Conservation (phyloP, 2,113 vertebrate species). For the Ginglymostoma cirratum region DNA sequence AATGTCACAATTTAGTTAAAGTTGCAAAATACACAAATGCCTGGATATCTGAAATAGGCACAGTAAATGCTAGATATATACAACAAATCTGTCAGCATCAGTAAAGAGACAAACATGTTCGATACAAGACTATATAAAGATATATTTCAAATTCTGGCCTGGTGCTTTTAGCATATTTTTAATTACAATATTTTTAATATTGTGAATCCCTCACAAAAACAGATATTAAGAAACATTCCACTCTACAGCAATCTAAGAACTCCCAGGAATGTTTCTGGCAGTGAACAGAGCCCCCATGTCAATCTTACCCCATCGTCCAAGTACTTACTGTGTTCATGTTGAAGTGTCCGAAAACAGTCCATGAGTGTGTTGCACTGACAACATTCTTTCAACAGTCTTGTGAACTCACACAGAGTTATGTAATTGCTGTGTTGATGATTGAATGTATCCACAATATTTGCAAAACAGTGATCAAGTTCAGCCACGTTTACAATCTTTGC, state of each 20-base stretch:
- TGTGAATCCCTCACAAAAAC: background rate
- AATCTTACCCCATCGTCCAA: background rate
- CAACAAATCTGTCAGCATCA: background rate
- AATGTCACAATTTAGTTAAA: background rate
- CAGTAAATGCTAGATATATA: background rate
- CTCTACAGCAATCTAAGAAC: background rate
- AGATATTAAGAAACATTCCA: background rate
- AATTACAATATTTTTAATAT: background rate
- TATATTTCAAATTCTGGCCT: background rate
- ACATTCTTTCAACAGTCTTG: constrained; percentile 11
- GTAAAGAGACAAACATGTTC: too few relatives aligned
- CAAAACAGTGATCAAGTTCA: constrained; percentile 15
- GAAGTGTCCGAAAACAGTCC: background rate
- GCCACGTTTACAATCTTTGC: constrained; percentile 2
- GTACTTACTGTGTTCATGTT: background rate
- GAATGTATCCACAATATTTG: constrained; percentile 17
- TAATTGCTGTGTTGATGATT: constrained; percentile 9
- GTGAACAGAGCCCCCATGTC: background rate
- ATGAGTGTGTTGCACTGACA: background rate
- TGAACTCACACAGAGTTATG: background rate
- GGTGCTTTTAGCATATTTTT: background rate
- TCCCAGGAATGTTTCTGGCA: background rate
- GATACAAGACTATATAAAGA: background rate
- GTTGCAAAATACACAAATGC: background rate
- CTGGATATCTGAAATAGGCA: background rate